Evolutionary conservation across 1,140 invertebrate genomes (phyloP).

Genomic region (Megalonaias nervosa): DNA sequence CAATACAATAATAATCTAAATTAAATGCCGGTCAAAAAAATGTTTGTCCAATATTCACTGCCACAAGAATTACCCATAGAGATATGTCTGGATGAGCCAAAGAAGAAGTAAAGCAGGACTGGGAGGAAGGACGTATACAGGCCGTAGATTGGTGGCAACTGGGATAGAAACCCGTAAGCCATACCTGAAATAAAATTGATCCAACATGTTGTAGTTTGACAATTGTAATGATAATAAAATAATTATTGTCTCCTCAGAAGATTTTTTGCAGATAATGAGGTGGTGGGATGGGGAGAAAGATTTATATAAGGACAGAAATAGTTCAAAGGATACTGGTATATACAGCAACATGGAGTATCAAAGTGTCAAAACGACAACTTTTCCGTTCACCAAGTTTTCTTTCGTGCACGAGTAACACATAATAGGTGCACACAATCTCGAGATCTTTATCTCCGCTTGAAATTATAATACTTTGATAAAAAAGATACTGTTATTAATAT

Average conservation of each 20-base stretch:
- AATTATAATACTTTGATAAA: too few relatives aligned
- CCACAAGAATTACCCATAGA: slow-evolving; percentile 63
- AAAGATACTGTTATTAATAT: too few relatives aligned
- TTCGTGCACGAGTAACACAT: background rate
- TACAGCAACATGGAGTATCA: background rate
- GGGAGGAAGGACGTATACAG: slow-evolving; percentile 72
- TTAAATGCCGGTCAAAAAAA: background rate
- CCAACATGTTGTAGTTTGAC: background rate
- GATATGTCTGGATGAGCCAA: slow-evolving; percentile 71
- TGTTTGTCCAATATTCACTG: too few relatives aligned
- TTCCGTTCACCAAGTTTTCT: background rate
- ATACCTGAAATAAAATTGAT: slow-evolving; percentile 59
- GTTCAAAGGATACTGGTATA: background rate
- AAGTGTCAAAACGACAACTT: background rate
- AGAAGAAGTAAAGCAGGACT: slow-evolving; percentile 72
- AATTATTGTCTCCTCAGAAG: background rate
- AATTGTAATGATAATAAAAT: background rate
- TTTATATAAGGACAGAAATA: background rate
- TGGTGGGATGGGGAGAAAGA: background rate
- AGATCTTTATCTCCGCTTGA: too few relatives aligned
- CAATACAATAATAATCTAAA: background rate
- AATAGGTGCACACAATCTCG: background rate
- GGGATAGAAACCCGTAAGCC: slow-evolving; percentile 70
- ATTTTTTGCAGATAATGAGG: background rate
- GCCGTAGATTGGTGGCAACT: slow-evolving; percentile 69